These are phyloP conservation scores for zebrafish (Danio rerio) DNA, from an alignment of 2,113 vertebrate species.

Conservation along the genomic window DNA sequence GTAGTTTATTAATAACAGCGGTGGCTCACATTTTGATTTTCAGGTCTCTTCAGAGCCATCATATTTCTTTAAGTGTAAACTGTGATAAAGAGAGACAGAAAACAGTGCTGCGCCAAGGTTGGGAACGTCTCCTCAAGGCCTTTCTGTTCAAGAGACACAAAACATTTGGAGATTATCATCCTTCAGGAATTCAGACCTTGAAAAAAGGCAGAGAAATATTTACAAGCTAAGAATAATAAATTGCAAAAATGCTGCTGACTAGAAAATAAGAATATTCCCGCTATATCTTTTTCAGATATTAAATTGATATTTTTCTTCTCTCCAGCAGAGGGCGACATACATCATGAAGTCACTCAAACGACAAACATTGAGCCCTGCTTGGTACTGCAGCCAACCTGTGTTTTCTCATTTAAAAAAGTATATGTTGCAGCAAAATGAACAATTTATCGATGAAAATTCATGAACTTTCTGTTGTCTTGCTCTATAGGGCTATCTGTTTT, in stretches of 20 bases:
- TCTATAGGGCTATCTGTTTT: neutral
- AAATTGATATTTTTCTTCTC: neutral
- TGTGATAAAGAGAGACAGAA: neutral
- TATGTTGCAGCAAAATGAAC: neutral
- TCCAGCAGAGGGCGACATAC: constrained; percentile 7
- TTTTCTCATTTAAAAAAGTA: neutral
- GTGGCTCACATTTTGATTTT: neutral
- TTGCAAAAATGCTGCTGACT: neutral
- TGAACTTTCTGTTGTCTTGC: neutral
- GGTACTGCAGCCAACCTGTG: neutral
- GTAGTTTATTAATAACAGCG: neutral
- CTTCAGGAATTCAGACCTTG: constrained; percentile 5
- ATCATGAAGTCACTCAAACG: no score
- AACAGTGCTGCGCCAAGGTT: neutral
- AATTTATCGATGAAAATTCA: neutral
- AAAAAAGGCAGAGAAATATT: neutral
- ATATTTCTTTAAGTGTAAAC: neutral
- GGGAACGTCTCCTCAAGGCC: neutral
- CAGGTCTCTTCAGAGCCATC: constrained; percentile 10
- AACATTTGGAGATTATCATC: constrained; percentile 21
- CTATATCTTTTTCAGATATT: neutral
- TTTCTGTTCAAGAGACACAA: neutral
- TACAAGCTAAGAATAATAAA: neutral
- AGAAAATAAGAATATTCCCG: neutral
- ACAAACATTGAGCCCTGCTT: neutral